phyloP scores from a whole-genome alignment of 2,113 vertebrate genomes.

The Myotis lucifugus region DNA sequence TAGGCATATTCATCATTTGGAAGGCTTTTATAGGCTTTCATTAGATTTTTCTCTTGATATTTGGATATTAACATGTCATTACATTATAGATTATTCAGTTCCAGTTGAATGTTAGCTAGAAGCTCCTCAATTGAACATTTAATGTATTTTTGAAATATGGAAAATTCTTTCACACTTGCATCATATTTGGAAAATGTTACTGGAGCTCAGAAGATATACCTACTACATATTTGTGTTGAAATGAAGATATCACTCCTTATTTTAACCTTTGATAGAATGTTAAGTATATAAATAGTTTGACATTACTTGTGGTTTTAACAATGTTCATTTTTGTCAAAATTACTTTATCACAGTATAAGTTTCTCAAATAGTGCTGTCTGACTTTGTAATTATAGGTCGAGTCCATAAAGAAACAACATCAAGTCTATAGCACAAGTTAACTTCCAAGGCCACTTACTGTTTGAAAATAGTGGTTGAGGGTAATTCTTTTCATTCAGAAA shows the following conservation, averaged over 20 bases:
- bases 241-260: neutral
- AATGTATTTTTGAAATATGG: neutral
- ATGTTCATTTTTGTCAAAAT: conserved; percentile 14
- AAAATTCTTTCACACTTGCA: neutral
- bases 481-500: neutral
- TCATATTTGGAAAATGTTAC: neutral
- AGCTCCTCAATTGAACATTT: neutral
- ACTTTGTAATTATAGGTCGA: neutral
- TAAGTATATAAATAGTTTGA: neutral
- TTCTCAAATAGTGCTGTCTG: neutral
- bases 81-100: conserved; percentile 4
- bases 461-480: neutral
- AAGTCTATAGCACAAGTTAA: neutral
- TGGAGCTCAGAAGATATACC: neutral
- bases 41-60: neutral
- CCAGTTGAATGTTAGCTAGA: neutral
- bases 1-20: neutral
- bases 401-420: neutral
- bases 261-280: conserved; percentile 1
- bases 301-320: neutral
- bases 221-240: neutral
- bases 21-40: neutral
- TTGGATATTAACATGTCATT: neutral
- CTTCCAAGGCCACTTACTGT: neutral
- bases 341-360: neutral